Conservation (phyloP, 1,140 invertebrate genomes). For the Pseudomyrmex dendroicus region DNA sequence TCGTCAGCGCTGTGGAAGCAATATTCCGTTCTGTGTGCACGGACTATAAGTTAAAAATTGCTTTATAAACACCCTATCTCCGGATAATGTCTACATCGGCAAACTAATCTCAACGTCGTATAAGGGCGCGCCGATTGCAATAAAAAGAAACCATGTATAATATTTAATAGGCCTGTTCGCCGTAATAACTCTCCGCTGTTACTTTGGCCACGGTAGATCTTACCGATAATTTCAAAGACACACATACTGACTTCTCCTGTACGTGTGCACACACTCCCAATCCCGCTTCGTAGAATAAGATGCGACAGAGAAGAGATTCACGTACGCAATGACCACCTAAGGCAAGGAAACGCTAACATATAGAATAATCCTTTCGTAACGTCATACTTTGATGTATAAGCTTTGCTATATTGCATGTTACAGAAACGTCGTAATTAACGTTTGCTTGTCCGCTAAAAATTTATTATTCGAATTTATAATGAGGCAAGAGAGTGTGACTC, state of each 20-base stretch:
- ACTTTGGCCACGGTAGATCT: conserved; percentile 70
- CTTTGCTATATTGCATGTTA: conserved; percentile 40
- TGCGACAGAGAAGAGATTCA: conserved; percentile 51
- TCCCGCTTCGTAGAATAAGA: not conserved
- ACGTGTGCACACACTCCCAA: conserved; percentile 32
- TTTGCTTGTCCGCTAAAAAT: conserved; percentile 48
- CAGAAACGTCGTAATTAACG: conserved; percentile 64
- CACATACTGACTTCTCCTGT: conserved; percentile 2
- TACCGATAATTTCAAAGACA: conserved; percentile 72
- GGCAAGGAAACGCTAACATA: conserved; percentile 47
- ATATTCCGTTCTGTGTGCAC: not conserved
- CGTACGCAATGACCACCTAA: not conserved
- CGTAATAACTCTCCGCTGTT: conserved; percentile 73
- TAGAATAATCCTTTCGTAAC: conserved; percentile 56
- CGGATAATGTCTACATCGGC: conserved; percentile 72
- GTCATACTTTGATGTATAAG: conserved; percentile 42
- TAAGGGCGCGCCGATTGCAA: conserved; percentile 44
- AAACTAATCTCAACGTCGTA: conserved; percentile 55
- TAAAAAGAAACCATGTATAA: conserved; percentile 75
- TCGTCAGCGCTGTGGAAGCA: not conserved
- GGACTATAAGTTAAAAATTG: conserved; percentile 66
- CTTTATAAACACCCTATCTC: conserved; percentile 70
- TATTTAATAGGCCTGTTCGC: conserved; percentile 75
- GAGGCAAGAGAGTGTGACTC: conserved; percentile 6
- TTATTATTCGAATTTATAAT: conserved; percentile 58